Evolutionary conservation across 2,797 vertebrate species (phyloP).

Genomic region (Spinus olivaceus): DNA sequence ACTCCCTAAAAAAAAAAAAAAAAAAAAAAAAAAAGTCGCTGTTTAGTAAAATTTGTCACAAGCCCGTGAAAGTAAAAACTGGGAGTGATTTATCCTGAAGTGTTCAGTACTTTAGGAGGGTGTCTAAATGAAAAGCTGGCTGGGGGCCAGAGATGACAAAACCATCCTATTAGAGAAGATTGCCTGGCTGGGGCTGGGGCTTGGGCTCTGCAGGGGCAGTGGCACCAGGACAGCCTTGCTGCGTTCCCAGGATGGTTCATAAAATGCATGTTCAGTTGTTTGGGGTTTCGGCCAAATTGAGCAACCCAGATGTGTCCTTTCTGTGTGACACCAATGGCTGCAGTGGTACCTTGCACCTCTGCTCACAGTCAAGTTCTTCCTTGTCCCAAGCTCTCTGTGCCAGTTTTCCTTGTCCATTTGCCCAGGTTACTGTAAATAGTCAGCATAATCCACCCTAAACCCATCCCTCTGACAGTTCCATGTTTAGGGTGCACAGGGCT

Average conservation of each 20-base stretch:
- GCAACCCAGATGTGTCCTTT: neutral
- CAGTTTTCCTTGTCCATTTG: neutral
- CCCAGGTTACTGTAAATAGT: neutral
- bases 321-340: rapidly evolving
- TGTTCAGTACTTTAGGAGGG: constrained; percentile 37
- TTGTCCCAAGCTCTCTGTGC: neutral
- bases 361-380: neutral
- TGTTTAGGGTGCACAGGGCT: neutral
- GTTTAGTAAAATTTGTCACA: constrained; percentile 69
- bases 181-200: neutral
- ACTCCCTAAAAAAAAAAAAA: neutral
- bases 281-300: neutral
- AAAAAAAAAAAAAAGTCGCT: neutral
- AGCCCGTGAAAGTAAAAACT: constrained; percentile 41
- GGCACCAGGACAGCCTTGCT: neutral
- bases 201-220: neutral
- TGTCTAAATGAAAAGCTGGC: constrained; percentile 61
- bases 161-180: neutral
- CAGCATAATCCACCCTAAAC: neutral
- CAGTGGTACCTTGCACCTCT: rapidly evolving
- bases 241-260: neutral
- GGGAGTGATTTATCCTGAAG: constrained; percentile 46
- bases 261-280: neutral
- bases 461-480: neutral
- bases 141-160: constrained; percentile 22